Percentiles rank a stretch among this genome's conserved stretches.
These are phyloP conservation scores for Macaria liturata DNA, from an alignment of 2,888 invertebrate species.

Conservation along the genomic window DNA sequence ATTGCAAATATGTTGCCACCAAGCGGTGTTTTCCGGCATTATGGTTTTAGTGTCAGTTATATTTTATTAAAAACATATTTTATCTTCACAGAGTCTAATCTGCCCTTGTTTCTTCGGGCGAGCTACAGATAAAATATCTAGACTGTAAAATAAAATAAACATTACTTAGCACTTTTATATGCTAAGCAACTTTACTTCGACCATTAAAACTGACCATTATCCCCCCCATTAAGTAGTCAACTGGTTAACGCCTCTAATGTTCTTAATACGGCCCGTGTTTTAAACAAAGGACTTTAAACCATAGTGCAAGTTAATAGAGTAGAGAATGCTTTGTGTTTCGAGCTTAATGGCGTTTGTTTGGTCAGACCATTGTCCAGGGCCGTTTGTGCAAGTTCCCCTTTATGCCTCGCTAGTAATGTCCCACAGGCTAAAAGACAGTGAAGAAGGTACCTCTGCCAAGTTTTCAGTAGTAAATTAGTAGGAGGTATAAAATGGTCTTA, in stretches of 20 bases:
- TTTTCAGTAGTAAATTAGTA: too few relatives aligned
- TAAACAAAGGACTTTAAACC: constrained; percentile 6
- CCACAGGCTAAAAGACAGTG: constrained; percentile 5
- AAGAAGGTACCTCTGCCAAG: too few relatives aligned
- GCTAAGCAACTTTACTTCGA: constrained; percentile 9
- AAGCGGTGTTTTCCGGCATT: too few relatives aligned
- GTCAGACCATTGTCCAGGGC: constrained; percentile 29
- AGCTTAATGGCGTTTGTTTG: constrained; percentile 29
- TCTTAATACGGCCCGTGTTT: constrained; percentile 5
- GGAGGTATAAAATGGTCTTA: too few relatives aligned
- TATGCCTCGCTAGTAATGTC: constrained; percentile 20
- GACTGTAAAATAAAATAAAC: too few relatives aligned
- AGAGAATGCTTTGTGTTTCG: constrained; percentile 14
- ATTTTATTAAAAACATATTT: too few relatives aligned
- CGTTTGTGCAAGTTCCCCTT: constrained; percentile 33
- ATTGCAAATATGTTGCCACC: too few relatives aligned
- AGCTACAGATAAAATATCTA: too few relatives aligned
- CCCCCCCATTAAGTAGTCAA: constrained; percentile 23
- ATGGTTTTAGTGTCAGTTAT: too few relatives aligned
- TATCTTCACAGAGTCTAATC: too few relatives aligned
- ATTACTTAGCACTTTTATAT: constrained; percentile 11
- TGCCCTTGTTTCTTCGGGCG: too few relatives aligned
- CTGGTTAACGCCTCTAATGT: constrained; percentile 25
- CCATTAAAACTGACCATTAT: constrained; percentile 22
- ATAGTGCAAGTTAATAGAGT: constrained; percentile 6